phyloP scores from a whole-genome alignment of 2,888 invertebrate genomes.

The Anoncus sp. region DNA sequence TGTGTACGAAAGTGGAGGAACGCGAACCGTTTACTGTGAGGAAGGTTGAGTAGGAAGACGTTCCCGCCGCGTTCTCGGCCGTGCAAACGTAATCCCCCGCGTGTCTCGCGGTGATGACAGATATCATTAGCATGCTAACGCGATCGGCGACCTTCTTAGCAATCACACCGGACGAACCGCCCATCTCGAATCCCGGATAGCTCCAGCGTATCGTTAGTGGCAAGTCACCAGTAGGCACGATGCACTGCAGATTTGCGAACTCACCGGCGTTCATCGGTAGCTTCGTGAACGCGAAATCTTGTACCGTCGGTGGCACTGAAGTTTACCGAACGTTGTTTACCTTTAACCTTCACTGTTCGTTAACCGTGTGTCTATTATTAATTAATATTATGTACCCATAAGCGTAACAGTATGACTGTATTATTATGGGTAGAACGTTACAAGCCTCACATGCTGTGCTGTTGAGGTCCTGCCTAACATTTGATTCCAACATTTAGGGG shows the following conservation, averaged over 20 bases:
- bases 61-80: constrained; percentile 83
- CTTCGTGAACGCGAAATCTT: constrained; percentile 81
- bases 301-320: constrained; percentile 81
- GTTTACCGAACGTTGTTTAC: constrained; percentile 49
- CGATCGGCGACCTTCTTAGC: constrained; percentile 84
- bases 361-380: constrained; percentile 24
- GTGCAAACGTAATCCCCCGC: constrained; percentile 84
- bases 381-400: background rate
- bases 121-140: constrained; percentile 88
- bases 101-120: constrained; percentile 85
- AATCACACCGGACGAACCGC: constrained; percentile 81
- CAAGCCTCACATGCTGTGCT: background rate
- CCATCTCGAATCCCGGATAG: constrained; percentile 82
- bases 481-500: too few relatives aligned
- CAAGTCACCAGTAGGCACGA: constrained; percentile 88
- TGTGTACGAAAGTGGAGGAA: constrained; percentile 47
- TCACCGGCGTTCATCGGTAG: constrained; percentile 86
- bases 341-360: constrained; percentile 26
- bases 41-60: constrained; percentile 80
- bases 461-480: too few relatives aligned
- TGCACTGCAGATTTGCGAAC: constrained; percentile 85
- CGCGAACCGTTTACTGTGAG: constrained; percentile 84
- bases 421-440: background rate
- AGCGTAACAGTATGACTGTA: background rate
- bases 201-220: constrained; percentile 91